Base-by-base conservation (phyloP, 1,140 invertebrate genomes). In the Zeugodacus cucurbitae region DNA sequence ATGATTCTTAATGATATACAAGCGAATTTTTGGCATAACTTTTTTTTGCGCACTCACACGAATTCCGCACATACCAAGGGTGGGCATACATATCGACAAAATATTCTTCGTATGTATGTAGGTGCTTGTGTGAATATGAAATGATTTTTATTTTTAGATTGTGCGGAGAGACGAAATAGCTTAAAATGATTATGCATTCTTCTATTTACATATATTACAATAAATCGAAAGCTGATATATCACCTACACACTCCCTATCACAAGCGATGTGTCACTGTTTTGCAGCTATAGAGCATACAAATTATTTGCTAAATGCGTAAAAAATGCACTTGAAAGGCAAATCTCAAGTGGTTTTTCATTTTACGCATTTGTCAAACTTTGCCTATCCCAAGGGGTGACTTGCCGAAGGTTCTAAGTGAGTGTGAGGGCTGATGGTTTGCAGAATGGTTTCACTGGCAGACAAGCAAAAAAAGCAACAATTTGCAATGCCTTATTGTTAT, bases 271-370 rank as follows among this genome's bases (percentile, higher is more conserved):
- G 48, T 54, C 17, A 54, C 48, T 54, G 48, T 54, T 54, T 17
- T 17, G 48, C 11, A 70, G 34, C 14, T 34, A 17, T 70, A 26
- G 17, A 48, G 26, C 44, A 26, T 22, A 82, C 41, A 82, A 82
- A 82, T 82, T 82, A 22, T 48, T 82, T 29, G n/a, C 41, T 82
- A 82, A 82, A 82, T 82, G 41, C n/a, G 74, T 22, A 48, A 82
- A 82, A 82, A 82, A 44, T 82, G 74, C 74, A 82, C 74, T 82
- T 82, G 74, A 82, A 82, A 82, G 7, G n/a, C 37, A 87, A 64
- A 64, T 34, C 44, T 87, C 86, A 87, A 87, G 86, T 87, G 57
- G 32, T 87, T 87, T 87, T 87, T 87, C 86, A 87, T 87, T 87
- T 87, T 59, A 87, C 37, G 86, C 29, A 87, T 87, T 87, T 87